Evolutionary conservation across 2,888 invertebrate species (phyloP).

Genomic region (Noctua janthina): DNA sequence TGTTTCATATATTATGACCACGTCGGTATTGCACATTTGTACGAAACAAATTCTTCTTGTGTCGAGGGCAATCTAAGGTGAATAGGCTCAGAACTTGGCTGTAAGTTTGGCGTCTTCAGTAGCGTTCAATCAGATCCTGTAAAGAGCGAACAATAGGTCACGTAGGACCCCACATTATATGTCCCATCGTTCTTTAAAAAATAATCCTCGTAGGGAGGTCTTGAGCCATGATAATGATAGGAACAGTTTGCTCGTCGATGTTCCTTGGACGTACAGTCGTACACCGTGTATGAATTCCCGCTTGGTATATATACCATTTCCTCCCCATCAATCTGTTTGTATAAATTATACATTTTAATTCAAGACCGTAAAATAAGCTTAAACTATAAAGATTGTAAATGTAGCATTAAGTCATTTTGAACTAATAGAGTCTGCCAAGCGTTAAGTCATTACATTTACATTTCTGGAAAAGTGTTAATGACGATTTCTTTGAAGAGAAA

Average conservation of each 20-base stretch:
- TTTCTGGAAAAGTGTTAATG: constrained; percentile 18
- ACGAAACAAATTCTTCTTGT: not conserved
- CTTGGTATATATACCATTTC: constrained; percentile 1
- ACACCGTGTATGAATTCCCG: not conserved
- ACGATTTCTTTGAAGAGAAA: constrained; percentile 24
- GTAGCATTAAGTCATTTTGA: constrained; percentile 13
- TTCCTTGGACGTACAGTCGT: not conserved
- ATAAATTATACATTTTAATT: constrained; percentile 26
- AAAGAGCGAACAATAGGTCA: not conserved
- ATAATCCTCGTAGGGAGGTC: not conserved
- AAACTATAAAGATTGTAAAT: not conserved
- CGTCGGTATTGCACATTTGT: not conserved
- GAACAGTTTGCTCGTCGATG: not conserved
- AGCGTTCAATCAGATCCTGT: not conserved
- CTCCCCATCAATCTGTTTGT: not conserved
- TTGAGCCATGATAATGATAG: not conserved
- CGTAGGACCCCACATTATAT: not conserved
- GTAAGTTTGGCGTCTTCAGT: not conserved
- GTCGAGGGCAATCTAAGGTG: not conserved
- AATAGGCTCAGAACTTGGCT: not conserved
- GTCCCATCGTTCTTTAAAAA: not conserved
- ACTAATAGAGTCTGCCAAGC: not conserved
- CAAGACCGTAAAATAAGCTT: constrained; percentile 3
- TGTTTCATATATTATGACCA: not conserved
- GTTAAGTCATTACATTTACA: constrained; percentile 17